These are phyloP conservation scores for Ochlodes sylvanus DNA, from an alignment of 2,888 invertebrate genomes.

Conservation along the genomic window DNA sequence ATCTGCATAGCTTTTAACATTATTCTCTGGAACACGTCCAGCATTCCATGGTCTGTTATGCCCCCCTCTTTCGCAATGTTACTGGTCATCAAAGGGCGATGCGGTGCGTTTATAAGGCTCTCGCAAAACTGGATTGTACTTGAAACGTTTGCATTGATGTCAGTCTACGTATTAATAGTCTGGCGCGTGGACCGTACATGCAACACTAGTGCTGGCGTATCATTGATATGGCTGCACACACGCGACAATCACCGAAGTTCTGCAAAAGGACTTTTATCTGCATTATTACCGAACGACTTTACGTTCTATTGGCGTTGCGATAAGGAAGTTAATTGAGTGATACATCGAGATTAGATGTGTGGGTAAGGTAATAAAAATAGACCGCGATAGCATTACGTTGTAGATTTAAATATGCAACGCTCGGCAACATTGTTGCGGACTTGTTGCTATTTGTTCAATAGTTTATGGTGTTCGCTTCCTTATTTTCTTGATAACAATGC, in stretches of 20 bases:
- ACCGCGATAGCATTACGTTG: conserved; percentile 61
- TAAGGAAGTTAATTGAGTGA: conserved; percentile 21
- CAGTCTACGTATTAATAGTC: conserved; percentile 51
- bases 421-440: conserved; percentile 63
- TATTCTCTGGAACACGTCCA: conserved; percentile 50
- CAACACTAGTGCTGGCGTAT: conserved; percentile 31
- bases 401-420: conserved; percentile 67
- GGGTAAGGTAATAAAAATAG: conserved; percentile 60
- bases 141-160: conserved; percentile 42
- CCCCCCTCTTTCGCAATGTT: conserved; percentile 8
- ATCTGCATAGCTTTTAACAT: conserved; percentile 43
- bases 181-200: conserved; percentile 66
- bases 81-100: not conserved
- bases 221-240: conserved; percentile 33
- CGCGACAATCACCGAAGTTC: not conserved
- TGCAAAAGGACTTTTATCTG: conserved; percentile 24
- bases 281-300: conserved; percentile 38
- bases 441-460: conserved; percentile 57
- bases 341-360: conserved; percentile 44
- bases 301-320: conserved; percentile 37
- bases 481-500: conserved; percentile 64
- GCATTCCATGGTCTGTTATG: conserved; percentile 42
- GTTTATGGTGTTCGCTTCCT: conserved; percentile 63
- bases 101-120: conserved; percentile 44
- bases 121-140: conserved; percentile 51